phyloP scores from a whole-genome alignment of 2,888 invertebrate genomes.

The Carpatolechia fugitivella region DNA sequence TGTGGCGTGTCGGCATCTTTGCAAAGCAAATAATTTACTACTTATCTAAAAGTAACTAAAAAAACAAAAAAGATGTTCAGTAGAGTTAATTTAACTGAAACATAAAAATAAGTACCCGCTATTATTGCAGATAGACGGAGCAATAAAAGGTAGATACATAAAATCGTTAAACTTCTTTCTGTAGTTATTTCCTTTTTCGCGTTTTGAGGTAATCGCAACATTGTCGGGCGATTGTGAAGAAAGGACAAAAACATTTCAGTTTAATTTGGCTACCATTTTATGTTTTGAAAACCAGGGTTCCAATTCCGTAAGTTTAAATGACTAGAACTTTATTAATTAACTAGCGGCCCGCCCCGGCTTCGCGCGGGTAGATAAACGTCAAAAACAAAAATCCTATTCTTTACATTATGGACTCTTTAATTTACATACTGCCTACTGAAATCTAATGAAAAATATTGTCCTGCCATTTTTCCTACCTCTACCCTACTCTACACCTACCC shows the following conservation, averaged over 20 bases:
- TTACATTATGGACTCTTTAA: too few species aligned
- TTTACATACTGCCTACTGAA: too few species aligned
- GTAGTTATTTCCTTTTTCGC: background rate
- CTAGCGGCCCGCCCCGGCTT: too few species aligned
- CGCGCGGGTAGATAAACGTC: too few species aligned
- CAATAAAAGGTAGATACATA: background rate
- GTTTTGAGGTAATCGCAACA: background rate
- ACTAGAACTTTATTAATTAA: too few species aligned
- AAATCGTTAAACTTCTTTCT: background rate
- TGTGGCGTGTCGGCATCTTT: background rate
- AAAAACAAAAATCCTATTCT: too few species aligned
- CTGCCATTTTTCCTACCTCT: too few species aligned
- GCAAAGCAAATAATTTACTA: background rate
- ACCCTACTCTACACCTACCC: too few species aligned
- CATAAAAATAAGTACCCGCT: background rate
- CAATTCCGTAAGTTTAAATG: too few species aligned
- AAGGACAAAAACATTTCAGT: background rate
- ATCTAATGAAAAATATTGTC: too few species aligned
- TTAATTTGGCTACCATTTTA: background rate
- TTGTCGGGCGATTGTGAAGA: background rate
- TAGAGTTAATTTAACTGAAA: background rate
- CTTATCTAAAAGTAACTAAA: background rate
- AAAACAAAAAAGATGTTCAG: background rate
- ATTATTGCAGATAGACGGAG: slow-evolving; percentile 2
- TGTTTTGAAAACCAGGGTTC: background rate